A percentile compares a stretch with the other conserved stretches of the same genome.
Conservation (phyloP, 2,797 vertebrate genomes). For the Xenentodon cancila region DNA sequence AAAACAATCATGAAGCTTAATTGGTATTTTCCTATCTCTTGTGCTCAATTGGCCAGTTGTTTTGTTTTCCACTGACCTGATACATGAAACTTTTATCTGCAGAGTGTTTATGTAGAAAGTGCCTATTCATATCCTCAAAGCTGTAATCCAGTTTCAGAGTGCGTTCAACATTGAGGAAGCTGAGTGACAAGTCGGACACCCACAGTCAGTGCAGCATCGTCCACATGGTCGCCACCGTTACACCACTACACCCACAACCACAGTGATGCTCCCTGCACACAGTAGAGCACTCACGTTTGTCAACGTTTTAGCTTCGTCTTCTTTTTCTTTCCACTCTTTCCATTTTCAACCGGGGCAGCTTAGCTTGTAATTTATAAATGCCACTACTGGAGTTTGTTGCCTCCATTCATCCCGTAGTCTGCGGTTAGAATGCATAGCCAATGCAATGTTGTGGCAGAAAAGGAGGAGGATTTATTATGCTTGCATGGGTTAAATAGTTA, state of each 20-base stretch:
- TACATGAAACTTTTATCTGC: constrained; percentile 74
- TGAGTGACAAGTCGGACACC: constrained; percentile 36
- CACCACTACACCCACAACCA: constrained; percentile 30
- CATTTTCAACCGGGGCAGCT: constrained; percentile 69
- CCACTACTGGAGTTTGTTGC: constrained; percentile 81
- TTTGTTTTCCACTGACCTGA: constrained; percentile 58
- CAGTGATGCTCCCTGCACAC: constrained; percentile 9
- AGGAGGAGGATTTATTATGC: constrained; percentile 83
- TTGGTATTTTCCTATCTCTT: constrained; percentile 42
- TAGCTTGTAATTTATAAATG: constrained; percentile 76
- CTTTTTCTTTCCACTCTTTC: constrained; percentile 51
- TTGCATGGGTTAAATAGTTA: constrained; percentile 89
- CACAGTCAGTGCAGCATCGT: constrained; percentile 48
- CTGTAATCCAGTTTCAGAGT: constrained; percentile 68
- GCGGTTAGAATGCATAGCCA: constrained; percentile 78
- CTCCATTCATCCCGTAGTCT: constrained; percentile 76
- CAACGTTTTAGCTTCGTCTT: constrained; percentile 38
- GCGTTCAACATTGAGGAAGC: constrained; percentile 50
- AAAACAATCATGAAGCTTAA: constrained; percentile 28
- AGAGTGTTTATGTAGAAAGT: constrained; percentile 87
- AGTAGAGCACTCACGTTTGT: constrained; percentile 51
- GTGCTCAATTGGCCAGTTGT: constrained; percentile 35
- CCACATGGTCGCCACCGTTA: constrained; percentile 34
- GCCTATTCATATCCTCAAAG: constrained; percentile 86
- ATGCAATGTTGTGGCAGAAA: constrained; percentile 73